phyloP scores from a whole-genome alignment of 1,140 invertebrate species.

The Phthorimaea operculella region DNA sequence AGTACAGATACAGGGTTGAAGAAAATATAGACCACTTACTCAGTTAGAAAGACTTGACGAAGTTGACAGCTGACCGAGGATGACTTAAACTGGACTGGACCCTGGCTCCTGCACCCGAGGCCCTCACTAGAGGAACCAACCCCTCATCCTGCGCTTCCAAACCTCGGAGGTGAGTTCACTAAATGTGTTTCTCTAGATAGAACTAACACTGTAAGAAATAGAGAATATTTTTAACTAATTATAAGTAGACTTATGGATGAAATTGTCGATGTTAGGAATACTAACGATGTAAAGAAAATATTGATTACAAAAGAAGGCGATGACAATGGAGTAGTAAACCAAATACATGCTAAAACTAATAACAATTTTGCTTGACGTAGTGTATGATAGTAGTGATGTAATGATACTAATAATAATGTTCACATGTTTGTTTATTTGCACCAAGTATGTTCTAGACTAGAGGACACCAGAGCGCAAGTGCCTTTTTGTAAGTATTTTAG shows the following conservation, averaged over 20 bases:
- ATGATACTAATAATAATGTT: background rate
- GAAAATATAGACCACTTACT: too few relatives aligned
- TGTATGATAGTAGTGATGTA: background rate
- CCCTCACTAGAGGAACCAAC: background rate
- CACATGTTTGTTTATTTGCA: background rate
- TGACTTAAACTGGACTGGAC: background rate
- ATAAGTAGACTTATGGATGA: too few relatives aligned
- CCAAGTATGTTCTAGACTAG: constrained; percentile 1
- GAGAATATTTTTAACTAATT: too few relatives aligned
- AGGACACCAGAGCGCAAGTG: background rate
- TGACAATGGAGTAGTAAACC: background rate
- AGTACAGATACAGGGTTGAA: too few relatives aligned
- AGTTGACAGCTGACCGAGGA: background rate
- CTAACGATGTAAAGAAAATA: background rate
- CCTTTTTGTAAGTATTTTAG: background rate
- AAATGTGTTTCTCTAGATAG: background rate
- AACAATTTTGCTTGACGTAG: too few relatives aligned
- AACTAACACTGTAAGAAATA: background rate
- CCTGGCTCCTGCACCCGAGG: background rate
- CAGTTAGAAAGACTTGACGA: too few relatives aligned
- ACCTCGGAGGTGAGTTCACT: background rate
- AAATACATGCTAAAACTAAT: too few relatives aligned
- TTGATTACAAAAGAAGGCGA: background rate
- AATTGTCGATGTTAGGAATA: background rate
- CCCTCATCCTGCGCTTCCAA: constrained; percentile 3